phyloP scores from a whole-genome alignment of 2,113 vertebrate species.

The Pelecanus crispus region DNA sequence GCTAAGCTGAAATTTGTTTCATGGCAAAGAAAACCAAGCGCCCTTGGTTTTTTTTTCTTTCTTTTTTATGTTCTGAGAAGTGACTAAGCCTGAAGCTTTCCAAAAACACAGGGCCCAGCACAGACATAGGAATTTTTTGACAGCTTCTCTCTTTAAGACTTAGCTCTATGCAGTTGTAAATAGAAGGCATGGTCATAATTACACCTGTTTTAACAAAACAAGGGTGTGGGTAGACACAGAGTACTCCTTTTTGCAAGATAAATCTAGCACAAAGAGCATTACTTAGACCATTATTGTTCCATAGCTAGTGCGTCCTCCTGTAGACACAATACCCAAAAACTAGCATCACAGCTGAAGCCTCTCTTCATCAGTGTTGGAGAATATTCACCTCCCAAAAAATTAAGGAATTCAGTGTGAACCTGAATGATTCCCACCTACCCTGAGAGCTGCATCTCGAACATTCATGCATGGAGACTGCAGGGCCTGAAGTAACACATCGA shows the following conservation, averaged over 20 bases:
- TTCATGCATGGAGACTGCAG: slow-evolving; percentile 89
- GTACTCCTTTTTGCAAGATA: neutral
- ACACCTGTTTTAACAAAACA: neutral
- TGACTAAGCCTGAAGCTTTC: neutral
- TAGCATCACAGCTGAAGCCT: neutral
- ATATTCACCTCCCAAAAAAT: neutral
- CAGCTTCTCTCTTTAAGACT: neutral
- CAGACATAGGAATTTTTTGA: neutral
- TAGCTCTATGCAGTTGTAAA: neutral
- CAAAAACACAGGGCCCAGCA: neutral
- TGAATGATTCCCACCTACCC: slow-evolving; percentile 72
- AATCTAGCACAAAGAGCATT: neutral
- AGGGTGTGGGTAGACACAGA: neutral
- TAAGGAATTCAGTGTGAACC: neutral
- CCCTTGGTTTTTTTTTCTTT: neutral
- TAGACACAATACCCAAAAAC: neutral
- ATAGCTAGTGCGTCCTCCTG: neutral
- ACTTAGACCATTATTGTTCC: neutral
- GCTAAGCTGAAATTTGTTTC: neutral
- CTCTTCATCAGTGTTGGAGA: neutral
- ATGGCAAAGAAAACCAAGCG: neutral
- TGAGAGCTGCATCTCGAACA: slow-evolving; percentile 89
- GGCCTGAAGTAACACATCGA: slow-evolving; percentile 86
- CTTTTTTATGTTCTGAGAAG: neutral
- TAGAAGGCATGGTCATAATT: neutral